Evolutionary conservation across 1,140 invertebrate species (phyloP).

Genomic region (Drosophila bocqueti): DNA sequence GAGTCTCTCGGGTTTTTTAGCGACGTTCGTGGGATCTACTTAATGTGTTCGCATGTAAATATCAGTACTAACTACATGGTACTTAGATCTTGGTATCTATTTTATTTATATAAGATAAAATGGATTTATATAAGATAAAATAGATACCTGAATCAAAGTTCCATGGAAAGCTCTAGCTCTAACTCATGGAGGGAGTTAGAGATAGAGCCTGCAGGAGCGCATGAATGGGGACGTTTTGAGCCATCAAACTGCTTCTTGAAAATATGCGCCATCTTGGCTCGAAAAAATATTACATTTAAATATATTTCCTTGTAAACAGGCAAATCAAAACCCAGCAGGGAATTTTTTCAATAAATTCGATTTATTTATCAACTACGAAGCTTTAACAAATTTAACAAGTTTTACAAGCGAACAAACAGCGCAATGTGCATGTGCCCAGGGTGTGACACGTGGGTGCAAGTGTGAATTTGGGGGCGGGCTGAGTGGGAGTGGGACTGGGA

Average conservation of each 20-base stretch:
- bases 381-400: conserved; percentile 62
- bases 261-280: not conserved
- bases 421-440: conserved; percentile 38
- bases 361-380: conserved; percentile 67
- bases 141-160: no score
- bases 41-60: not conserved
- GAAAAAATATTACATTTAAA: not conserved
- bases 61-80: not conserved
- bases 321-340: not conserved
- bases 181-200: no score
- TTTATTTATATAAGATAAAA: no score
- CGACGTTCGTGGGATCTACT: no score
- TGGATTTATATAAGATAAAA: no score
- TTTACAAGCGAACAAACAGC: conserved; percentile 58
- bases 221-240: not conserved
- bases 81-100: no score
- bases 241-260: not conserved
- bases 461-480: conserved; percentile 39
- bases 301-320: not conserved
- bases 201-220: no score
- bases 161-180: no score
- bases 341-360: conserved; percentile 62
- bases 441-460: conserved; percentile 38
- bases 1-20: not conserved
- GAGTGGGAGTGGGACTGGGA: conserved; percentile 2